These are phyloP conservation scores for Neuroterus valhalla DNA, from an alignment of 1,140 invertebrate genomes.

Conservation along the genomic window DNA sequence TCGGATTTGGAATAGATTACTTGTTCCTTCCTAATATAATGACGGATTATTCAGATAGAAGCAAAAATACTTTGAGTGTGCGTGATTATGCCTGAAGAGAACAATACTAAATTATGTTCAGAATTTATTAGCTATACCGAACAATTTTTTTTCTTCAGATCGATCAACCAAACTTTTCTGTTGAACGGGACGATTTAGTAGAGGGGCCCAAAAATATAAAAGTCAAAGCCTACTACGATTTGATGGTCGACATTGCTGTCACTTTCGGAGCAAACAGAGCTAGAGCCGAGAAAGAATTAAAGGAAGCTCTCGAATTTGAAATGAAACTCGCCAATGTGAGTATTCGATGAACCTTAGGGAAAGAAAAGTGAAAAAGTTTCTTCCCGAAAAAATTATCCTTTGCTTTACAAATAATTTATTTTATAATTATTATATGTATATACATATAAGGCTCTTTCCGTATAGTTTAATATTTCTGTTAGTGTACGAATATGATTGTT, in stretches of 20 bases:
- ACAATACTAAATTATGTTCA: neutral
- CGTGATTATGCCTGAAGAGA: slow-evolving; percentile 92
- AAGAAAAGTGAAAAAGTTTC: slow-evolving; percentile 95
- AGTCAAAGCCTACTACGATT: slow-evolving; percentile 86
- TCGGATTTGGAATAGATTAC: slow-evolving; percentile 92
- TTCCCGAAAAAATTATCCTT: slow-evolving; percentile 95
- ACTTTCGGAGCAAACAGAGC: slow-evolving; percentile 87
- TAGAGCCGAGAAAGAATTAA: no score
- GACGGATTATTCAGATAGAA: slow-evolving; percentile 93
- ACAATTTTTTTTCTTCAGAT: slow-evolving; percentile 76
- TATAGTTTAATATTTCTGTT: no score
- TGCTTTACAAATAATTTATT: no score
- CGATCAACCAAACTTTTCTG: slow-evolving; percentile 92
- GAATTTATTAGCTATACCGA: neutral
- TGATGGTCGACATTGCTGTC: slow-evolving; percentile 91
- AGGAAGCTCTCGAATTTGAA: no score
- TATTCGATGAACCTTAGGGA: slow-evolving; percentile 88
- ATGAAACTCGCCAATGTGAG: no score
- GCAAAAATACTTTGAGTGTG: slow-evolving; percentile 88
- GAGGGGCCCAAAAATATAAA: slow-evolving; percentile 88
- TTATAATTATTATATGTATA: no score
- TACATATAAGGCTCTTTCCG: no score
- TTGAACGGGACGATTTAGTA: slow-evolving; percentile 91
- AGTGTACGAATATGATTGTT: no score
- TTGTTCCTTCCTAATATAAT: slow-evolving; percentile 94